Base-by-base conservation (phyloP, 2,113 vertebrate genomes). In the Leiothrix lutea region DNA sequence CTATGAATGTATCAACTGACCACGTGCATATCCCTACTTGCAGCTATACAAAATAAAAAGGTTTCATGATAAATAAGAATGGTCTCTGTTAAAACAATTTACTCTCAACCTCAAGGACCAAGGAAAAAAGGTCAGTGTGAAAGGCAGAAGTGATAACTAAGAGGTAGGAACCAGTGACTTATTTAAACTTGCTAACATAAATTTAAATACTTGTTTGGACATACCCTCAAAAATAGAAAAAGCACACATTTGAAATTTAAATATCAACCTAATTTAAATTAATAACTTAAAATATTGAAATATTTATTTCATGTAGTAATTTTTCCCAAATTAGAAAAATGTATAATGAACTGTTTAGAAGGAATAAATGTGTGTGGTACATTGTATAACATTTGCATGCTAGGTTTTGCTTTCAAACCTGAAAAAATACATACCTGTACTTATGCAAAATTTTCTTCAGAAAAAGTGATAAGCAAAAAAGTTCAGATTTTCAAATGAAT, bases 311-410 rank as follows among this genome's bases (percentile, higher is more conserved):
- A 38, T 24, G 16, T 21, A 38, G 12, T 28, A 60, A 36, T 48
- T 83, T 78, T 44, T 31, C 24, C 14, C 23, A 57, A 56, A 73
- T 45, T 36, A 80, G 26, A 86, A 88, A 75, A 57, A 83, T 12
- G 3, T 9, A 73, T 5, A 9, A 22, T 80, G 29, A 84, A 61
- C 16, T 54, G 54, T 42, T 90, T 40, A 80, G 50, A 73, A 77
- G 25, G n/a, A 80, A 82, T 40, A 35, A 83, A 24, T 1, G 0
- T 11, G 4, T 26, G n/a, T 3, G 2, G 44, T 14, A 42, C 35
- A 40, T 6, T 40, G n/a, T n/a, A 14, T 33, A 69, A 36, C 17
- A 86, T 8, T 69, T 0, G 0, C 7, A 9, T 11, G 20, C 38
- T 29, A 45, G 23, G 17, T 42, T 87, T 69, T 78, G 18, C 36